phyloP scores from a whole-genome alignment of 2,888 invertebrate genomes.

The Tethea ocularis region DNA sequence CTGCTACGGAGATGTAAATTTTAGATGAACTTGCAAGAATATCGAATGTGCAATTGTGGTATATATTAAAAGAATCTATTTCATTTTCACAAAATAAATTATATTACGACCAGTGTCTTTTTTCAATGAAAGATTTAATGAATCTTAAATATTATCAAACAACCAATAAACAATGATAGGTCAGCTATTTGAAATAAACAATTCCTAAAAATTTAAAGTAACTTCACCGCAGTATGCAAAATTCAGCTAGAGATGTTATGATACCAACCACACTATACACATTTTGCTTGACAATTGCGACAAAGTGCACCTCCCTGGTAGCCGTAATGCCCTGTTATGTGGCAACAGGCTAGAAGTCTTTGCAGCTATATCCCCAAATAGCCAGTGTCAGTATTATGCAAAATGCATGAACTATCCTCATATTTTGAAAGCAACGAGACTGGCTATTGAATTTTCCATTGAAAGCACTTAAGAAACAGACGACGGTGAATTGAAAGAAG shows the following conservation, averaged over 20 bases:
- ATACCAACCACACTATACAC: neutral
- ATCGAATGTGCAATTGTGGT: neutral
- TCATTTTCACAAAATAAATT: no score
- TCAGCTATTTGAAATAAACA: neutral
- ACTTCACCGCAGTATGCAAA: neutral
- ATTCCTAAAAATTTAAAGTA: neutral
- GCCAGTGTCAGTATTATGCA: conserved; percentile 36
- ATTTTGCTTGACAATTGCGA: neutral
- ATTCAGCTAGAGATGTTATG: neutral
- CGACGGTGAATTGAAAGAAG: conserved; percentile 23
- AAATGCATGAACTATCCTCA: conserved; percentile 36
- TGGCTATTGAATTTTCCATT: conserved; percentile 23
- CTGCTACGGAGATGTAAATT: conserved; percentile 7
- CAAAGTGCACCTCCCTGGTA: conserved; percentile 1
- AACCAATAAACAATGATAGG: neutral
- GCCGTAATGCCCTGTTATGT: conserved; percentile 4
- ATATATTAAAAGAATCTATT: neutral
- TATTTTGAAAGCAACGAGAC: conserved; percentile 14
- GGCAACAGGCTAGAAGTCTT: neutral
- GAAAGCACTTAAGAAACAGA: conserved; percentile 30
- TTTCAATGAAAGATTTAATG: neutral
- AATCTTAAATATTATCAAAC: neutral
- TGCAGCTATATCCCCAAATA: conserved; percentile 28
- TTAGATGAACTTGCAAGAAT: conserved; percentile 3
- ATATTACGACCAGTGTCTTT: no score